Base-by-base conservation (phyloP, 2,797 vertebrate species). In the Spinus olivaceus region DNA sequence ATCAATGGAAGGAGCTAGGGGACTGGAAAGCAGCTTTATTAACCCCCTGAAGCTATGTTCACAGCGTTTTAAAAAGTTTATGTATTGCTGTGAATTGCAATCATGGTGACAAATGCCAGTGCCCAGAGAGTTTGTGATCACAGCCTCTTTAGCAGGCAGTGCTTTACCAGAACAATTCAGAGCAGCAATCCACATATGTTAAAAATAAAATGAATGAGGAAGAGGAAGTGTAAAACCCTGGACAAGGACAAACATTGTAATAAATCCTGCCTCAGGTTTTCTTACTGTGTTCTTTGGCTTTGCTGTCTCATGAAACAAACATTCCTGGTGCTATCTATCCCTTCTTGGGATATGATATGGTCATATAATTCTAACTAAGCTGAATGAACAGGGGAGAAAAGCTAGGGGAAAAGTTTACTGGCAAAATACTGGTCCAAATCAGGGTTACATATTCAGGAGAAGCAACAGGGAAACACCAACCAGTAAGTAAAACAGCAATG, bases 21-120 rank as follows among this genome's bases (percentile, higher is more conserved):
- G 85, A 87, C 71, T 87, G 87, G 92, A 97, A 97, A 97, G 88
- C 92, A 94, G 96, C 87, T 97, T 97, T 97, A 97, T 97, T 97
- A 97, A 97, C 95, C 79, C 93, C 93, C 92, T 85, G 88, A 96
- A 97, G 96, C 96, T 96, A 95, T 33, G 41, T 95, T 97, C 81
- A 33, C 85, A 88, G 83, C 39, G n/a, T 92, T 97, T 93, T 71
- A 70, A 86, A 92, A 96, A 96, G 83, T 97, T 97, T 97, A 94
- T 96, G 46, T 94, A 92, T 96, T 95, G 92, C 95, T 90, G 14
- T 97, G 96, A 97, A 87, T 97, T 97, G 92, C 24, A 79, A 61
- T 93, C 83, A 67, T 2, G 6, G 44, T 94, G 96, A 97, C 93
- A 95, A 95, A 97, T 85, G 86, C 28, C 1, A 5, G 65, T 71